Conservation (phyloP, 2,113 vertebrate genomes). For the Crocuta crocuta region DNA sequence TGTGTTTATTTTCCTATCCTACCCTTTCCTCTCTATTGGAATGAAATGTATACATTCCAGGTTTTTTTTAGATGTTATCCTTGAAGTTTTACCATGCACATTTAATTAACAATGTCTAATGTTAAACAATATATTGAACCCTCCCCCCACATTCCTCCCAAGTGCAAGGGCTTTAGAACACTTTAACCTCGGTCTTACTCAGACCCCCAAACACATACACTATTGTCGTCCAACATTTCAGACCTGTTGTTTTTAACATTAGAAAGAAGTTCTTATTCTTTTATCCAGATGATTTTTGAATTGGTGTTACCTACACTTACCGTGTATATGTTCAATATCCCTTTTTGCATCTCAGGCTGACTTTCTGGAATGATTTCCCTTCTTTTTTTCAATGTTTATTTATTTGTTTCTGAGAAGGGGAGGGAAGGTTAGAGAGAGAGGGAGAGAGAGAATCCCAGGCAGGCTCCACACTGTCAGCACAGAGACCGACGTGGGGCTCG, state of each 20-base stretch:
- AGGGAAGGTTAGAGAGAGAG: too few relatives aligned
- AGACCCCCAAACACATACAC: background rate
- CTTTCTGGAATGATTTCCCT: background rate
- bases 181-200: background rate
- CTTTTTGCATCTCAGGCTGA: background rate
- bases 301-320: background rate
- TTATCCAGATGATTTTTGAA: background rate
- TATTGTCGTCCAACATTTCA: background rate
- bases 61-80: background rate
- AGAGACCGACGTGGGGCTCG: too few relatives aligned
- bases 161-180: background rate
- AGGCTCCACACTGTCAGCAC: too few relatives aligned
- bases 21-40: background rate
- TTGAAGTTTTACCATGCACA: background rate
- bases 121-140: background rate
- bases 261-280: background rate
- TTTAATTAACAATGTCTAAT: background rate
- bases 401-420: too few relatives aligned
- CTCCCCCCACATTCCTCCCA: background rate
- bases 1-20: background rate
- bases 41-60: background rate
- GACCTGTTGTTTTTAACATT: background rate
- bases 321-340: accelerated
- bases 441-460: too few relatives aligned
- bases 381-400: too few relatives aligned